A percentile compares a stretch with the other conserved stretches of the same genome.
These are phyloP conservation scores for Chesias legatella DNA, from an alignment of 2,888 invertebrate species.

Conservation along the genomic window DNA sequence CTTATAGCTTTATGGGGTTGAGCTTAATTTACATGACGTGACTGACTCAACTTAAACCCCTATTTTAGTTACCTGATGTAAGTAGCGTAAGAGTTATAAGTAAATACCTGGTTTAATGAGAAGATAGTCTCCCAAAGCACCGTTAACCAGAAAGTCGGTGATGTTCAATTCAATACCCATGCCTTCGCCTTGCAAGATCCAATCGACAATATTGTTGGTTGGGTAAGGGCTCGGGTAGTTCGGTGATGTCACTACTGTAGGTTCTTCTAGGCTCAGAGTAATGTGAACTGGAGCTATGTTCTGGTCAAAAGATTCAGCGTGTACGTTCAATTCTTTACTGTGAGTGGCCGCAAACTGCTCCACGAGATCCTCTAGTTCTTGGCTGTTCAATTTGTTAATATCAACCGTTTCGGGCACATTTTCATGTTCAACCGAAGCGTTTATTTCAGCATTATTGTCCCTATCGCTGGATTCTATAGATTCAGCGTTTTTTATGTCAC, in stretches of 20 bases:
- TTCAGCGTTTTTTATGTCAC: slow-evolving; percentile 22
- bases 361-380: slow-evolving; percentile 42
- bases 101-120: slow-evolving; percentile 65
- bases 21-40: no score
- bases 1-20: no score
- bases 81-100: neutral
- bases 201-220: slow-evolving; percentile 51
- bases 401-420: slow-evolving; percentile 3
- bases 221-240: slow-evolving; percentile 55
- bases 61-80: no score
- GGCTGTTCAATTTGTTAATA: slow-evolving; percentile 38
- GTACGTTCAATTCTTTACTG: slow-evolving; percentile 37
- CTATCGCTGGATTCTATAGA: slow-evolving; percentile 10
- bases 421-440: slow-evolving; percentile 17
- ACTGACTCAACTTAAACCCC: no score
- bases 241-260: slow-evolving; percentile 50
- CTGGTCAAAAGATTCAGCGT: slow-evolving; percentile 34
- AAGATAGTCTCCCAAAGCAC: slow-evolving; percentile 57
- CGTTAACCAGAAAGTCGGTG: slow-evolving; percentile 57
- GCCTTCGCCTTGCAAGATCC: slow-evolving; percentile 61
- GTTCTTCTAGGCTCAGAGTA: slow-evolving; percentile 41
- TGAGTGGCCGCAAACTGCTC: slow-evolving; percentile 39
- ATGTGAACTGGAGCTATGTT: slow-evolving; percentile 40
- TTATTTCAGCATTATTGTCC: slow-evolving; percentile 12
- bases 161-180: slow-evolving; percentile 67